Conservation (phyloP, 2,888 invertebrate genomes). For the Nipponacmea schrenckii region DNA sequence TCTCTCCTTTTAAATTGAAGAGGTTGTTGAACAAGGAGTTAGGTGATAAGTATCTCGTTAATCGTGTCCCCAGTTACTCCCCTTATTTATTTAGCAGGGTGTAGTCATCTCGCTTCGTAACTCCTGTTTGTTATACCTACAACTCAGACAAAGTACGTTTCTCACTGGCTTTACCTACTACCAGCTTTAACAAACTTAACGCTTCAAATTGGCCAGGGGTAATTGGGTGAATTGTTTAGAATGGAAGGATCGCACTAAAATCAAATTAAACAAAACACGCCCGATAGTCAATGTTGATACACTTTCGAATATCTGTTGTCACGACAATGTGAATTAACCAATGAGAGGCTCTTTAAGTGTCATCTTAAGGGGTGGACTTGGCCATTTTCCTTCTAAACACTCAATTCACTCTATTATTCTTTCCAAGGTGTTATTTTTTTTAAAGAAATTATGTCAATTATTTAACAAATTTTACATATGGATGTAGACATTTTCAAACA, state of each 20-base stretch:
- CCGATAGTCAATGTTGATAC: slow-evolving; percentile 2
- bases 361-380: neutral
- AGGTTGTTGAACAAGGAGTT: slow-evolving; percentile 3
- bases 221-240: neutral
- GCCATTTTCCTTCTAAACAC: neutral
- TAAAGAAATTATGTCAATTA: no score
- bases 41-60: slow-evolving; percentile 2
- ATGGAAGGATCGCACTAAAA: neutral
- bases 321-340: slow-evolving; percentile 1
- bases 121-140: slow-evolving; percentile 1
- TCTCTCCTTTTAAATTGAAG: neutral
- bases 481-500: no score
- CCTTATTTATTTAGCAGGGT: neutral
- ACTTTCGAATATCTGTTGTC: neutral
- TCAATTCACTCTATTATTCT: no score
- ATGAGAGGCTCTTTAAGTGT: neutral
- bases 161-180: no score
- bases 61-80: slow-evolving; percentile 6
- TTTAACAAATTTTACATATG: no score
- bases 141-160: neutral
- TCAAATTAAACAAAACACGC: slow-evolving; percentile 6
- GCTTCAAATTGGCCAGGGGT: neutral
- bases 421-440: no score
- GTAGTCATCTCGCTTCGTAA: neutral
- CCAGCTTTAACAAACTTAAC: no score